Conservation (phyloP, 2,797 vertebrate species). For the Valencia hispanica region DNA sequence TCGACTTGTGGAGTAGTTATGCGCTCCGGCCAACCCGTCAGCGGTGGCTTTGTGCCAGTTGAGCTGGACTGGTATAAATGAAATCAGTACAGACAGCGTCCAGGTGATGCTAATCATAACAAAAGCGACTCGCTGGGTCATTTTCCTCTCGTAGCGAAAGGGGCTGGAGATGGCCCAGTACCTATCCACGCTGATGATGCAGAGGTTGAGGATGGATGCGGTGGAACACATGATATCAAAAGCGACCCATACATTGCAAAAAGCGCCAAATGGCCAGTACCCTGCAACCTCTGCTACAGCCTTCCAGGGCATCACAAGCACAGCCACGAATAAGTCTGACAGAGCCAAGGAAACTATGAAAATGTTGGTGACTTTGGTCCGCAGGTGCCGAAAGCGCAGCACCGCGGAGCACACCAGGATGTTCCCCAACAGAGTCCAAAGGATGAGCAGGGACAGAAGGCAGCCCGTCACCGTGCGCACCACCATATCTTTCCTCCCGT, state of each 20-base stretch:
- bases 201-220: constrained; percentile 95
- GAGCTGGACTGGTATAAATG: constrained; percentile 94
- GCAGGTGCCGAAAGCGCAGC: constrained; percentile 88
- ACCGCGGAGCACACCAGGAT: constrained; percentile 91
- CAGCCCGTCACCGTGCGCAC: constrained; percentile 85
- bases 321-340: constrained; percentile 92
- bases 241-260: constrained; percentile 95
- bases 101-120: constrained; percentile 90
- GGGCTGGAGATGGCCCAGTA: constrained; percentile 97
- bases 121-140: constrained; percentile 91
- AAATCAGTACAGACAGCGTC: constrained; percentile 92
- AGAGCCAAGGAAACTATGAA: constrained; percentile 94
- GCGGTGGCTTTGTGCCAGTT: constrained; percentile 89
- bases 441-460: constrained; percentile 87
- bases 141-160: constrained; percentile 93
- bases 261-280: constrained; percentile 94
- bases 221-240: constrained; percentile 99
- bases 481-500: constrained; percentile 65
- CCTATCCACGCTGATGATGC: constrained; percentile 93
- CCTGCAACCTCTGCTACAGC: constrained; percentile 92
- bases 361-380: constrained; percentile 91
- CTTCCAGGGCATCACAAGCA: constrained; percentile 98
- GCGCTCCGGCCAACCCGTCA: constrained; percentile 49
- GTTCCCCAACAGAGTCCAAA: constrained; percentile 94
- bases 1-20: constrained; percentile 51